These are phyloP conservation scores for Neosilurus hyrtlii DNA, from an alignment of 2,797 vertebrate genomes.

Conservation along the genomic window DNA sequence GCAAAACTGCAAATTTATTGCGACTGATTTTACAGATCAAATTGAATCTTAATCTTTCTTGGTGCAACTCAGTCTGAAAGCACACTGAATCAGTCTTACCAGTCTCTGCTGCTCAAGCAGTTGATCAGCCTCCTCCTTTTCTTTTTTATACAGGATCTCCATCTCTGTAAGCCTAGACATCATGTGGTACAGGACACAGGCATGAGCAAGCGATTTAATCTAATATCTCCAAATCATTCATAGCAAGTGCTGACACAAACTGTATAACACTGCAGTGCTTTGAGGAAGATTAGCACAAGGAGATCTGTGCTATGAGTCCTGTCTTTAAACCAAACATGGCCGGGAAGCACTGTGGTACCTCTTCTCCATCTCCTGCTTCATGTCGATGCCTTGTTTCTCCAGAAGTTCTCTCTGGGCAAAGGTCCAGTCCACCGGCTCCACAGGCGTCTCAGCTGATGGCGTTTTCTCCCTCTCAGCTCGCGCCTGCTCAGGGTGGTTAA, in stretches of 20 bases:
- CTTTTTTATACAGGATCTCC: slow-evolving; percentile 98
- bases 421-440: slow-evolving; percentile 98
- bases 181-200: slow-evolving; percentile 36
- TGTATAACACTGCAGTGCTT: background rate
- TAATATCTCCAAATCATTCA: background rate
- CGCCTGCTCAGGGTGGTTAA: slow-evolving; percentile 98
- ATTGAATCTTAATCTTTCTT: background rate
- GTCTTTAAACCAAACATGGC: background rate
- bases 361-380: slow-evolving; percentile 99
- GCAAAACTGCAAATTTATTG: background rate
- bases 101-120: slow-evolving; percentile 97
- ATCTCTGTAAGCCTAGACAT: slow-evolving; percentile 90
- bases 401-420: slow-evolving; percentile 97
- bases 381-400: slow-evolving; percentile 98
- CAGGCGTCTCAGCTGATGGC: slow-evolving; percentile 91
- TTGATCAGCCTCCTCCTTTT: slow-evolving; percentile 98
- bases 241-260: too few species aligned
- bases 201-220: background rate
- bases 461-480: slow-evolving; percentile 97
- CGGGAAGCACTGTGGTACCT: slow-evolving; percentile 70
- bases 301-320: background rate
- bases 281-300: background rate
- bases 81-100: slow-evolving; percentile 74
- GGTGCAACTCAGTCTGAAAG: slow-evolving; percentile 7
- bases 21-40: background rate